phyloP scores from a whole-genome alignment of 2,113 vertebrate genomes.

The Motacilla alba region DNA sequence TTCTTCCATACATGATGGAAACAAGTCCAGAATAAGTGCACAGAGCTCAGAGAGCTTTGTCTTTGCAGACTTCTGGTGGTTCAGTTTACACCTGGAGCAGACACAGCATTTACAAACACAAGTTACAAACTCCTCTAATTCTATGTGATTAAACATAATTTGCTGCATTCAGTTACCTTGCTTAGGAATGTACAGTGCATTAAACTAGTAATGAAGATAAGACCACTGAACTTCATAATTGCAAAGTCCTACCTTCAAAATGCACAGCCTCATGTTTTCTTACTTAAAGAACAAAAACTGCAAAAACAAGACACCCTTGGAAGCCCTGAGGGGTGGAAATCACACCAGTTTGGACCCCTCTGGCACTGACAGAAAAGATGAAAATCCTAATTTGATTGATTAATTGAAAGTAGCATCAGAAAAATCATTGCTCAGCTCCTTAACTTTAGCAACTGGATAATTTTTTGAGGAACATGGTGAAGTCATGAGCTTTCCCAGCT shows the following conservation, averaged over 20 bases:
- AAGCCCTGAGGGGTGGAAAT: background rate
- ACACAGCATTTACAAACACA: background rate
- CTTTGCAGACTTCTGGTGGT: background rate
- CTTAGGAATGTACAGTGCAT: background rate
- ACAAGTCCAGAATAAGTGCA: background rate
- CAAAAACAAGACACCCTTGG: background rate
- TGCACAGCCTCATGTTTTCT: background rate
- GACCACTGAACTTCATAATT: background rate
- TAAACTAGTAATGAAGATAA: background rate
- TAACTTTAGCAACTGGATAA: background rate
- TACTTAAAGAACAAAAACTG: background rate
- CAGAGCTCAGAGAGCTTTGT: background rate
- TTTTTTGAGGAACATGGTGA: background rate
- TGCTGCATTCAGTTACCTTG: background rate
- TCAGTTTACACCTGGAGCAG: background rate
- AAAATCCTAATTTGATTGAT: background rate
- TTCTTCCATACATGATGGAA: background rate
- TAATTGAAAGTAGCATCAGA: background rate
- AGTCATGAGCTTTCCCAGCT: background rate
- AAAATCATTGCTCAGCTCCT: background rate
- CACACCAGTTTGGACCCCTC: background rate
- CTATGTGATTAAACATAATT: background rate
- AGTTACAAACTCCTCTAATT: background rate
- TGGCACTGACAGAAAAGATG: background rate
- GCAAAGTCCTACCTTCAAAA: background rate